These are phyloP conservation scores for Piaya cayana DNA, from an alignment of 2,113 vertebrate genomes.

Conservation along the genomic window DNA sequence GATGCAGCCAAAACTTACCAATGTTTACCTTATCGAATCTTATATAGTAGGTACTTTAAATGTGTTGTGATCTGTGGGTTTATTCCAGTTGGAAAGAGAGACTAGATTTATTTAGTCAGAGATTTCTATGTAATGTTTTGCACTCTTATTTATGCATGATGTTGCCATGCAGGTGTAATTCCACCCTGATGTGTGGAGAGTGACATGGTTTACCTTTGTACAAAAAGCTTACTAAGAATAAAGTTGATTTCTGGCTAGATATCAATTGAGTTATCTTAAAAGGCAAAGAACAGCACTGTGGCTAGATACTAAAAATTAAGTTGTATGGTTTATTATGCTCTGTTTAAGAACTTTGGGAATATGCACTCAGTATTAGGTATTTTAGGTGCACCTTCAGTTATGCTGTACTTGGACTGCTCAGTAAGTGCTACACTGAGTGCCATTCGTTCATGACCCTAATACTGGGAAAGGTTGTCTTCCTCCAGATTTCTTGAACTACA, in stretches of 20 bases:
- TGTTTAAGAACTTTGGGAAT: neutral
- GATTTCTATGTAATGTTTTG: neutral
- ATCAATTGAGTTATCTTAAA: neutral
- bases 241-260: neutral
- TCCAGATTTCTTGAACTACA: neutral
- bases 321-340: neutral
- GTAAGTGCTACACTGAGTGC: neutral
- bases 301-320: neutral
- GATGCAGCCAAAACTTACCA: neutral
- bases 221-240: neutral
- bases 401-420: accelerated
- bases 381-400: neutral
- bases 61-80: neutral
- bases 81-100: neutral
- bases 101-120: neutral
- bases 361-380: neutral
- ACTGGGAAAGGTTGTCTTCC: neutral
- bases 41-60: neutral
- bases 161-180: neutral
- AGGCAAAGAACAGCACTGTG: neutral
- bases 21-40: neutral
- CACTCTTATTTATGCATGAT: neutral
- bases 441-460: neutral
- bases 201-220: slow-evolving; percentile 22
- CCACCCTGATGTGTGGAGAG: neutral